phyloP scores from a whole-genome alignment of 2,113 vertebrate genomes.

The Mesocricetus auratus region DNA sequence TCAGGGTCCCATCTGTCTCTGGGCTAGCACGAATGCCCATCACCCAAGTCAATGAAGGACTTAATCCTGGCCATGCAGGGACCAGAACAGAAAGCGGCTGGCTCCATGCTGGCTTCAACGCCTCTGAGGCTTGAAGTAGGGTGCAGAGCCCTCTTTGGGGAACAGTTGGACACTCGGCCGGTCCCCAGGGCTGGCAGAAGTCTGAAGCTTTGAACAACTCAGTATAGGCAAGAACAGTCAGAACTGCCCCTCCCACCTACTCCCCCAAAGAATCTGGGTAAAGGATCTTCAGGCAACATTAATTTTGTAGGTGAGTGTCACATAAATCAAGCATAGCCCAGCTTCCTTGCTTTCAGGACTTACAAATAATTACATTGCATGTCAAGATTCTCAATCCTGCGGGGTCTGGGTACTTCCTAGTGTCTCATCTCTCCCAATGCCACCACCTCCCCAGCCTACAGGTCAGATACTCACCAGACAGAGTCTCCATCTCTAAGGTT shows the following conservation, averaged over 20 bases:
- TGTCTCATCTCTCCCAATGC: no score
- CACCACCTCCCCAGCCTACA: no score
- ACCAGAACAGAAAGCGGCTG: not conserved
- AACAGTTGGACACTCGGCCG: no score
- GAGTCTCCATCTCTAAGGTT: not conserved
- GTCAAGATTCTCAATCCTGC: not conserved
- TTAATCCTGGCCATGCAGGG: rapidly evolving
- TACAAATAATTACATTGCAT: not conserved
- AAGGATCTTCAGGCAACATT: not conserved
- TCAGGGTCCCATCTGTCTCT: not conserved
- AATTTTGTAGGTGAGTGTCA: not conserved
- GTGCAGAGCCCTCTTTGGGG: not conserved
- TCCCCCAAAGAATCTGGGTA: not conserved
- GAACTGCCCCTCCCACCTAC: not conserved
- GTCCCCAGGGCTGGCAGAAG: not conserved
- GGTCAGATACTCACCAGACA: not conserved
- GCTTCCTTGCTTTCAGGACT: not conserved
- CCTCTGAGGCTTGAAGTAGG: not conserved
- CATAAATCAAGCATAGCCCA: not conserved
- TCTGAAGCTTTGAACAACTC: not conserved
- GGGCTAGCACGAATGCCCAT: not conserved
- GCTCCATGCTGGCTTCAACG: rapidly evolving
- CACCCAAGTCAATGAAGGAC: not conserved
- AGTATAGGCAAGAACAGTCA: rapidly evolving
- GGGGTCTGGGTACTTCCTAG: no score